A percentile compares a stretch with the other conserved stretches of the same genome.
Conservation (phyloP, 2,888 invertebrate genomes). For the Operophtera brumata region DNA sequence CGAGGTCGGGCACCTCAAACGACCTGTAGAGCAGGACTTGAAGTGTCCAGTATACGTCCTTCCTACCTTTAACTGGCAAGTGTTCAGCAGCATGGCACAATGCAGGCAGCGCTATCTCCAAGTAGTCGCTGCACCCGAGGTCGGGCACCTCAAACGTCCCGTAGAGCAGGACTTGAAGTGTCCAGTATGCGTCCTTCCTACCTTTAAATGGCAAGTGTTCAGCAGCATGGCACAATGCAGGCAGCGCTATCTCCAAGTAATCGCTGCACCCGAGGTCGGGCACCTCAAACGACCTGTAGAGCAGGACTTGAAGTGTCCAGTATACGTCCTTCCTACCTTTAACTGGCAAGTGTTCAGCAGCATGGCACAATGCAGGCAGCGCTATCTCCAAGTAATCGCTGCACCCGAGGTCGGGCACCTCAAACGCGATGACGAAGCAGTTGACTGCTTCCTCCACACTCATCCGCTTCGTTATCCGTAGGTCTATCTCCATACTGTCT, state of each 20-base stretch:
- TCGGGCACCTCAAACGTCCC: slow-evolving; percentile 90
- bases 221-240: slow-evolving; percentile 88
- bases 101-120: slow-evolving; percentile 90
- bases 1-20: slow-evolving; percentile 88
- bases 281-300: slow-evolving; percentile 90
- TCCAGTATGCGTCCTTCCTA: slow-evolving; percentile 29
- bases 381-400: slow-evolving; percentile 92
- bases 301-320: too few relatives aligned
- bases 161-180: too few relatives aligned
- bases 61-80: slow-evolving; percentile 82
- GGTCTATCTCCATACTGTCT: slow-evolving; percentile 86
- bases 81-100: slow-evolving; percentile 88
- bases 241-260: slow-evolving; percentile 90
- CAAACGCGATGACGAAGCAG: slow-evolving; percentile 86
- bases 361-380: slow-evolving; percentile 88
- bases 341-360: slow-evolving; percentile 86
- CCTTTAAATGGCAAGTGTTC: slow-evolving; percentile 85
- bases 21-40: too few relatives aligned
- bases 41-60: too few relatives aligned
- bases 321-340: slow-evolving; percentile 57
- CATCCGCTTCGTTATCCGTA: slow-evolving; percentile 79
- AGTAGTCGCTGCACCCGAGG: slow-evolving; percentile 87
- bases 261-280: slow-evolving; percentile 87
- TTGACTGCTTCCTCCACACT: slow-evolving; percentile 80
- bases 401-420: slow-evolving; percentile 86